Base-by-base conservation (phyloP, 2,797 vertebrate genomes). In the Acrossocheilus wenchowensis region DNA sequence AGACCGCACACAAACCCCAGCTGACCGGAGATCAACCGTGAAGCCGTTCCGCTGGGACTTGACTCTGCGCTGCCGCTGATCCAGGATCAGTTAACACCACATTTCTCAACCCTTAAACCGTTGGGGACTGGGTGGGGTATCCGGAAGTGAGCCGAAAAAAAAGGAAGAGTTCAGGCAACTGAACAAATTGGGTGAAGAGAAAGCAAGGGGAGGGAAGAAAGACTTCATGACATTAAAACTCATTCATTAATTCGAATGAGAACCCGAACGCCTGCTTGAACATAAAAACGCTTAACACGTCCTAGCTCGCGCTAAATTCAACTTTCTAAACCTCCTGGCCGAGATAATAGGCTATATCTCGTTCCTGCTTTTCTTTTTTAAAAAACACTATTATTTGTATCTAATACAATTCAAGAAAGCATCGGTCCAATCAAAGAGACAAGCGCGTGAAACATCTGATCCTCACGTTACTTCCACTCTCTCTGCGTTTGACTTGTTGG, bases 71-170 rank as follows among this genome's bases (percentile, higher is more conserved):
- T 39, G 48, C 23, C 30, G 34, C 89, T 88, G 91, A 89, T 83
- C 84, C 87, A 26, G 57, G 82, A 80, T 90, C 89, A 89, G 91
- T 79, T 83, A 26, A 68, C 66, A 78, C 43, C 64, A 73, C 26
- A 73, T 75, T 12, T 74, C 26, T 73, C n/a, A 83, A 15, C 10
- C 64, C 50, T 71, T 78, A 82, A 81, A 83, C 83, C 81, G 86
- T 86, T 85, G 54, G 50, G 62, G 60, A 87, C 87, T 83, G 90
- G 90, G 92, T 90, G 90, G 91, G 87, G 88, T 81, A 90, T 84
- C 86, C 86, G 92, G 91, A 92, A 90, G 87, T 87, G 60, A 57
- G 74, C 0, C 78, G 81, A 80, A 87, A 87, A 78, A 89, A 88
- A 57, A 75, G 60, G 60, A 84, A 85, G 81, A 74, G 84, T 80